Percentiles rank a stretch among this genome's conserved stretches.
Conservation (phyloP, 2,888 invertebrate species). For the Ochropacha duplaris region DNA sequence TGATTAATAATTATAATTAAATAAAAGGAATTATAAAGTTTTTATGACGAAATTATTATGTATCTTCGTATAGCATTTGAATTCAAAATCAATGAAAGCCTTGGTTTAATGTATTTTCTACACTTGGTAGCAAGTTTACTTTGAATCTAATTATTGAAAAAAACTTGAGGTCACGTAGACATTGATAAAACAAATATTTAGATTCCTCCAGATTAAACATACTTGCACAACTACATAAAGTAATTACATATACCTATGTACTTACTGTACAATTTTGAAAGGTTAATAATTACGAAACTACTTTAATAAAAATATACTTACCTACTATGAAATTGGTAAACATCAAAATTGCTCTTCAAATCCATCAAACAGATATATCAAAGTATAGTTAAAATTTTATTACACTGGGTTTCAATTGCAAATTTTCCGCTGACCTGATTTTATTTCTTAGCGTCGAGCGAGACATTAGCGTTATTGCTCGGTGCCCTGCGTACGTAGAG, state of each 20-base stretch:
- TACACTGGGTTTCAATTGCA: slow-evolving; percentile 30
- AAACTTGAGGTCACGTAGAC: background rate
- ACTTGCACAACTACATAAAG: no score
- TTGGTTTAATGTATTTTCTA: slow-evolving; percentile 1
- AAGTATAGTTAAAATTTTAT: background rate
- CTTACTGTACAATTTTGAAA: no score
- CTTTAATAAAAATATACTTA: no score
- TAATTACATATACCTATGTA: no score
- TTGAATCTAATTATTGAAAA: slow-evolving; percentile 1
- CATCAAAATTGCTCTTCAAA: no score
- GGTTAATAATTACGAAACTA: background rate
- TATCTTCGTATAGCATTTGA: background rate
- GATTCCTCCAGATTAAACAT: background rate
- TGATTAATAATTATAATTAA: slow-evolving; percentile 10
- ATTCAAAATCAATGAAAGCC: slow-evolving; percentile 6
- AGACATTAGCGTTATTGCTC: background rate
- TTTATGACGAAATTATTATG: background rate
- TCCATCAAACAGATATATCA: background rate
- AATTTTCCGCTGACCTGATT: slow-evolving; percentile 53
- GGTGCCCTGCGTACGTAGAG: background rate
- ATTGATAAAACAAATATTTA: background rate
- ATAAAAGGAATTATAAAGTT: background rate
- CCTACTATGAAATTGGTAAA: no score
- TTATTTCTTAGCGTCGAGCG: slow-evolving; percentile 14
- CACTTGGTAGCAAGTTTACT: background rate